Conservation (phyloP, 2,797 vertebrate genomes). For the Luscinia megarhynchos region DNA sequence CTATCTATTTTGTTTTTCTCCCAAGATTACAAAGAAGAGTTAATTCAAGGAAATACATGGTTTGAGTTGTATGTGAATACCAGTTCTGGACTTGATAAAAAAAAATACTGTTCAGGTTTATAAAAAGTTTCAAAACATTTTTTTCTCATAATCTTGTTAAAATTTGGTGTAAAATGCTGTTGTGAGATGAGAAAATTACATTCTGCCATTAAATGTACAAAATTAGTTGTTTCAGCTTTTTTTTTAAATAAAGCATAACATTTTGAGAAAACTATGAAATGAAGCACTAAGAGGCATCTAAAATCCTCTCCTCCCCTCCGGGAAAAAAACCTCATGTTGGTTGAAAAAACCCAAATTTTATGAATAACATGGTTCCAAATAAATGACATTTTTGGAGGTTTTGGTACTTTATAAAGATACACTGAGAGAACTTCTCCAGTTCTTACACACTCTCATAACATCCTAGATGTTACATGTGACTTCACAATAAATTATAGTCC, state of each 20-base stretch:
- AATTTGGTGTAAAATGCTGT: background rate
- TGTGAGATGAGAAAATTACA: background rate
- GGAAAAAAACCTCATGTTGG: rapidly evolving
- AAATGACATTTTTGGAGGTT: background rate
- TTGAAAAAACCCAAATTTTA: background rate
- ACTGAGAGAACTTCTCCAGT: background rate
- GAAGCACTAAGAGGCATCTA: background rate
- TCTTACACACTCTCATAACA: background rate
- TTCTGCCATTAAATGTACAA: background rate
- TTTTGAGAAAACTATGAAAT: background rate
- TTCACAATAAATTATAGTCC: background rate
- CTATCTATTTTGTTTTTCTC: background rate
- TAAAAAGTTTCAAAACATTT: background rate
- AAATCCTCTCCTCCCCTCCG: background rate
- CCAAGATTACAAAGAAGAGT: background rate
- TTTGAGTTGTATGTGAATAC: background rate
- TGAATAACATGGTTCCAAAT: background rate
- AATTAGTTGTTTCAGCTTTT: background rate
- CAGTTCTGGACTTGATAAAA: background rate
- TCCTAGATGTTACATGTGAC: background rate
- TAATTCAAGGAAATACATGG: background rate
- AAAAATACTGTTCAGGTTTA: background rate
- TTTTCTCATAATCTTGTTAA: background rate
- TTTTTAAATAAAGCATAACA: background rate
- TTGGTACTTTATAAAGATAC: background rate